phyloP scores from a whole-genome alignment of 2,113 vertebrate genomes.

The Hyla sarda region DNA sequence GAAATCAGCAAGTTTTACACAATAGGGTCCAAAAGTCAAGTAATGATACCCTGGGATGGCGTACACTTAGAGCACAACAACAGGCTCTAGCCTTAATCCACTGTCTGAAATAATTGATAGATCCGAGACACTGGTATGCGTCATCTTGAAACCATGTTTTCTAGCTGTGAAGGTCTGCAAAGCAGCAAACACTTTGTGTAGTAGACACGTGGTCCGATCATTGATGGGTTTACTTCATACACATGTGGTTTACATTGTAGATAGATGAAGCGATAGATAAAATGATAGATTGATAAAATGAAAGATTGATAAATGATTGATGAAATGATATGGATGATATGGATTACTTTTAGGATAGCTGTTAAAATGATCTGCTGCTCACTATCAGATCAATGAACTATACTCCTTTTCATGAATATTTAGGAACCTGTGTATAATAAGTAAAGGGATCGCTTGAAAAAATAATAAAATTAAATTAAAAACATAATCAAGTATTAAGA shows the following conservation, averaged over 20 bases:
- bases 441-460: too few species aligned
- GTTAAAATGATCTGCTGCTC: background rate
- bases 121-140: background rate
- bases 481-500: background rate
- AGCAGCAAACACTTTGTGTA: background rate
- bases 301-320: background rate
- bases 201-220: background rate
- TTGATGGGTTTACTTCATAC: background rate
- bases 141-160: background rate
- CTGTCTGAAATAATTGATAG: constrained; percentile 9
- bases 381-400: background rate
- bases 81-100: background rate
- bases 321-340: background rate
- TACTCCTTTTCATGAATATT: too few species aligned
- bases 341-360: background rate
- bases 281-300: background rate
- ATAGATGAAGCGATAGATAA: background rate
- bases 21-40: constrained; percentile 17
- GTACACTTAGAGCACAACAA: background rate
- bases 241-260: background rate
- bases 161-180: background rate
- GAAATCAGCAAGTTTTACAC: constrained; percentile 31
- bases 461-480: too few species aligned
- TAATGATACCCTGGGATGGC: background rate
- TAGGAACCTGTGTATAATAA: too few species aligned